A percentile compares a stretch with the other conserved stretches of the same genome.
Conservation (phyloP, 2,888 invertebrate species). For the Tigriopus californicus region DNA sequence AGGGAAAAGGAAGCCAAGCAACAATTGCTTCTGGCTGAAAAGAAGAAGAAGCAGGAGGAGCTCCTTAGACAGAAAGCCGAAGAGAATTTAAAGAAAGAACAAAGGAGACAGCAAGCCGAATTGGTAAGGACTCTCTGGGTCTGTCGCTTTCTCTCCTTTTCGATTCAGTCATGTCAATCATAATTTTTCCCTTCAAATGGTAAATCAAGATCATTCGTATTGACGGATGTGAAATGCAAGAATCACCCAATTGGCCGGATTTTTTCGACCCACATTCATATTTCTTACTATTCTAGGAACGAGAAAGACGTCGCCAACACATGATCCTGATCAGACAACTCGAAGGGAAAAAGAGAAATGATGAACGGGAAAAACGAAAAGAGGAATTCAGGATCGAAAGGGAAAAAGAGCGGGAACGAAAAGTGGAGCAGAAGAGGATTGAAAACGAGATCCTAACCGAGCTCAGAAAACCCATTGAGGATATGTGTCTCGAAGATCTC, state of each 20-base stretch:
- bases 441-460: constrained; percentile 46
- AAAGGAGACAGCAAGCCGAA: constrained; percentile 75
- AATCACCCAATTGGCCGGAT: too few relatives aligned
- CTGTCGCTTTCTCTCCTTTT: constrained; percentile 17
- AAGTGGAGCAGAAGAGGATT: constrained; percentile 47
- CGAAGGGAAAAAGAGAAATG: constrained; percentile 65
- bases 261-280: too few relatives aligned
- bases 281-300: constrained; percentile 38
- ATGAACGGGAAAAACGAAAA: constrained; percentile 53
- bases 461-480: constrained; percentile 74
- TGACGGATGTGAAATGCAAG: constrained; percentile 24
- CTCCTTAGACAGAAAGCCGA: constrained; percentile 55
- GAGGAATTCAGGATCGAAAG: constrained; percentile 54
- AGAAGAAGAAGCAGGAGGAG: constrained; percentile 28
- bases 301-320: constrained; percentile 74
- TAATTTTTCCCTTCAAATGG: neutral
- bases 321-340: constrained; percentile 69
- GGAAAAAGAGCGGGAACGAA: constrained; percentile 68
- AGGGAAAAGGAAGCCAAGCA: constrained; percentile 26
- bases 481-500: constrained; percentile 46
- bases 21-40: constrained; percentile 25
- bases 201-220: neutral
- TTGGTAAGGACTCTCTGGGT: constrained; percentile 51
- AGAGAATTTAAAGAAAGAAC: constrained; percentile 58
- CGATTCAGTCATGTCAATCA: too few relatives aligned